Evolutionary conservation across 2,888 invertebrate genomes (phyloP).

Genomic region (Zele albiditarsus): DNA sequence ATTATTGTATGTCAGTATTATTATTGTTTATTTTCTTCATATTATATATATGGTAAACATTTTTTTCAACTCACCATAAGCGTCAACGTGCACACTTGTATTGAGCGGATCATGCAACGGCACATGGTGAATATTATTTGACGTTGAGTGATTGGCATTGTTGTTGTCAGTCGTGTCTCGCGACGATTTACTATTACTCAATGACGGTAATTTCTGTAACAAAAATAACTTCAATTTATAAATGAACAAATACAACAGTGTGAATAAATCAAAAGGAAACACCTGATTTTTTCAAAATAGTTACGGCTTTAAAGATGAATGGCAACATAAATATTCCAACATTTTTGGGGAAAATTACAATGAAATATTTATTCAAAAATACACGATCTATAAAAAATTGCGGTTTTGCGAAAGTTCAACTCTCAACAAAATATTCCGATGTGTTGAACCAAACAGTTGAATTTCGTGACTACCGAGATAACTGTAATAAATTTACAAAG

Average conservation of each 20-base stretch:
- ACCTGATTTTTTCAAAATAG: no score
- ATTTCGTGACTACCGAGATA: no score
- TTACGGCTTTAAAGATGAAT: no score
- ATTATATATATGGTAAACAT: not conserved
- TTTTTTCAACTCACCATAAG: slow-evolving; percentile 56
- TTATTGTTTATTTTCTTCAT: not conserved
- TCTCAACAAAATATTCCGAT: no score
- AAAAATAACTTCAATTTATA: slow-evolving; percentile 23
- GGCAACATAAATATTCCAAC: no score
- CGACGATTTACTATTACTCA: slow-evolving; percentile 66
- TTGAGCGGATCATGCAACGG: slow-evolving; percentile 67
- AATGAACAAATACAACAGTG: slow-evolving; percentile 22
- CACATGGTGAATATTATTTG: slow-evolving; percentile 68
- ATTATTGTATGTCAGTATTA: not conserved
- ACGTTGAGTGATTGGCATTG: slow-evolving; percentile 68
- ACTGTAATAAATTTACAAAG: no score
- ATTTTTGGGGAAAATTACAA: no score
- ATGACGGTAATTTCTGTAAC: slow-evolving; percentile 67
- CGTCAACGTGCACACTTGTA: slow-evolving; percentile 63
- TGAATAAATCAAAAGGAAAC: not conserved
- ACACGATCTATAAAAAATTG: no score
- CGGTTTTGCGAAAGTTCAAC: no score
- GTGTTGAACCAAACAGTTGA: no score
- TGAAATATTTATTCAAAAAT: no score
- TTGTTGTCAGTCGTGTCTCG: slow-evolving; percentile 69